Evolutionary conservation across 2,888 invertebrate species (phyloP).

Genomic region (Heliconius sara): DNA sequence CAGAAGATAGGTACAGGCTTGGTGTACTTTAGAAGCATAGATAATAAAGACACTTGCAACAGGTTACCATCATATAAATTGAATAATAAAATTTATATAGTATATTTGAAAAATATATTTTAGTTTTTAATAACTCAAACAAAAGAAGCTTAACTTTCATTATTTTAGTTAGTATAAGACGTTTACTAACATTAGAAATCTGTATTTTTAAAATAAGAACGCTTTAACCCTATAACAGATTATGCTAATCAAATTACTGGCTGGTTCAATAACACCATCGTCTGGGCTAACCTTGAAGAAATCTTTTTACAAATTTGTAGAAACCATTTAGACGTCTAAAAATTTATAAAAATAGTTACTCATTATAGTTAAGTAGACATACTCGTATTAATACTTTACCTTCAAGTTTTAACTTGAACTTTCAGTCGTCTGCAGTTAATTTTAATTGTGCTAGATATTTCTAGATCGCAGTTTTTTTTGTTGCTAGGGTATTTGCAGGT

Average conservation of each 20-base stretch:
- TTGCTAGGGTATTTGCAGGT: conserved; percentile 29
- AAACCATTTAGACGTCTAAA: conserved; percentile 38
- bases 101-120: neutral
- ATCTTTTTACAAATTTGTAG: conserved; percentile 39
- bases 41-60: neutral
- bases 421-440: conserved; percentile 40
- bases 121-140: neutral
- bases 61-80: neutral
- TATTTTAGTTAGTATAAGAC: neutral
- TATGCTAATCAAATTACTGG: conserved; percentile 39
- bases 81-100: neutral
- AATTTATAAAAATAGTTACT: conserved; percentile 11
- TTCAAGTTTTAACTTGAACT: conserved; percentile 39
- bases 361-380: conserved; percentile 21
- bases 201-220: conserved; percentile 29
- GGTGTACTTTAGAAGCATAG: neutral
- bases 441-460: conserved; percentile 38
- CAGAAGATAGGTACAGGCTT: neutral
- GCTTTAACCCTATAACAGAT: conserved; percentile 35
- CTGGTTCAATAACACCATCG: conserved; percentile 43
- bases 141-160: neutral
- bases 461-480: conserved; percentile 36
- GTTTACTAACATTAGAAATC: neutral
- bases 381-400: conserved; percentile 29
- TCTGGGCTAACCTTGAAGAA: conserved; percentile 39